Evolutionary conservation across 2,888 invertebrate genomes (phyloP).

Genomic region (Heliconius aoede): DNA sequence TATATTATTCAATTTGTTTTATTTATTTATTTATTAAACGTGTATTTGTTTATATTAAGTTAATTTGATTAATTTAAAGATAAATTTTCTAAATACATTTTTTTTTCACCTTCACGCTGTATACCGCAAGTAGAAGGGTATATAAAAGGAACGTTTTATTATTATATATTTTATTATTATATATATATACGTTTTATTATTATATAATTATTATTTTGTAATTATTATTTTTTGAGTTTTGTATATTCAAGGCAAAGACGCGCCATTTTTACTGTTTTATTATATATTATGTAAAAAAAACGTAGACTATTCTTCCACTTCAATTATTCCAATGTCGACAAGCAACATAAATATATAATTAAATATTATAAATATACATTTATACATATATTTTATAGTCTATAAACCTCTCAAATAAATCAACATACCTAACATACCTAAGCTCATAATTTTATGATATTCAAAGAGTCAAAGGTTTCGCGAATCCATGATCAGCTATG

Average conservation of each 20-base stretch:
- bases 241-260: too few relatives aligned
- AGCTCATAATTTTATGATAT: conserved; percentile 26
- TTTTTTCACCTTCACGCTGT: neutral
- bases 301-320: too few relatives aligned
- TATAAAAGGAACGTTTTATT: too few relatives aligned
- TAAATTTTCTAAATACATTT: neutral
- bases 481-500: conserved; percentile 20
- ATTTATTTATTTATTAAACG: neutral
- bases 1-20: neutral
- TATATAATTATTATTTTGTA: too few relatives aligned
- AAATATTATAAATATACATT: neutral
- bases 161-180: too few relatives aligned
- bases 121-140: too few relatives aligned
- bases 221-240: too few relatives aligned
- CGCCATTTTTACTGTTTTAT: too few relatives aligned
- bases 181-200: too few relatives aligned
- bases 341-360: neutral
- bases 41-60: neutral
- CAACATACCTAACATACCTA: neutral
- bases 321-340: neutral
- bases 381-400: neutral
- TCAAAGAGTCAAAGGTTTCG: conserved; percentile 27
- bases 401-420: conserved; percentile 9
- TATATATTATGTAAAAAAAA: neutral
- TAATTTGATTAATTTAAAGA: neutral